Evolutionary conservation across 1,140 invertebrate genomes (phyloP).

Genomic region (Ceratina calcarata): DNA sequence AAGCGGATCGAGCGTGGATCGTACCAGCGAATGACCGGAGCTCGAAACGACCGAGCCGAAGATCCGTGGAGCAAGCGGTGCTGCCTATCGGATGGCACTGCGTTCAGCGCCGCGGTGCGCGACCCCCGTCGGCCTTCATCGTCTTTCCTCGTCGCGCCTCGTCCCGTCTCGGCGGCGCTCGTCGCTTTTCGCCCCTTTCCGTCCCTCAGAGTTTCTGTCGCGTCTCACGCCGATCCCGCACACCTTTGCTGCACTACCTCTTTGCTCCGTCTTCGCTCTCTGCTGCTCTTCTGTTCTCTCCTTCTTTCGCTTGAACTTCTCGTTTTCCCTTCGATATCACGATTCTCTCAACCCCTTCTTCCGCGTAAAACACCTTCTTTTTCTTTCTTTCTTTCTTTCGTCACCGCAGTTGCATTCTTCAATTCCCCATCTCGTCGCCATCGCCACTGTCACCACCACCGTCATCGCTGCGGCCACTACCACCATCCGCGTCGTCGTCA

Average conservation of each 20-base stretch:
- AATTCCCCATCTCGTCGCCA: constrained; percentile 20
- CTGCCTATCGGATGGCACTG: constrained; percentile 75
- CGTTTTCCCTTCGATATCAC: neutral
- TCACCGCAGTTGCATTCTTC: constrained; percentile 6
- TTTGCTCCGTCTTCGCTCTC: constrained; percentile 9
- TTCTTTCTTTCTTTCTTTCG: constrained; percentile 8
- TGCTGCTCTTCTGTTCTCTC: neutral
- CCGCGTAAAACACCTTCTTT: constrained; percentile 12
- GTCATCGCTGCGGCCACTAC: neutral
- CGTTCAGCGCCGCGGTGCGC: constrained; percentile 71
- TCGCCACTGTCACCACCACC: constrained; percentile 9
- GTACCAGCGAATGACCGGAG: constrained; percentile 57
- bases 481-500: neutral
- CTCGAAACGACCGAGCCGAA: constrained; percentile 56
- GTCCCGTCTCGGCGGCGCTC: constrained; percentile 62
- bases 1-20: constrained; percentile 50
- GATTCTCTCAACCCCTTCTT: constrained; percentile 30
- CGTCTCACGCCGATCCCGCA: constrained; percentile 23
- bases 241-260: constrained; percentile 22
- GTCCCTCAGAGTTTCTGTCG: constrained; percentile 45
- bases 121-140: constrained; percentile 68
- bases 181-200: constrained; percentile 62
- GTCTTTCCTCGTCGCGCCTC: constrained; percentile 67
- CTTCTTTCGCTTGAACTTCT: neutral
- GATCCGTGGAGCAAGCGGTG: constrained; percentile 70